phyloP scores from a whole-genome alignment of 2,797 vertebrate species.

The Ctenosaura bakeri region DNA sequence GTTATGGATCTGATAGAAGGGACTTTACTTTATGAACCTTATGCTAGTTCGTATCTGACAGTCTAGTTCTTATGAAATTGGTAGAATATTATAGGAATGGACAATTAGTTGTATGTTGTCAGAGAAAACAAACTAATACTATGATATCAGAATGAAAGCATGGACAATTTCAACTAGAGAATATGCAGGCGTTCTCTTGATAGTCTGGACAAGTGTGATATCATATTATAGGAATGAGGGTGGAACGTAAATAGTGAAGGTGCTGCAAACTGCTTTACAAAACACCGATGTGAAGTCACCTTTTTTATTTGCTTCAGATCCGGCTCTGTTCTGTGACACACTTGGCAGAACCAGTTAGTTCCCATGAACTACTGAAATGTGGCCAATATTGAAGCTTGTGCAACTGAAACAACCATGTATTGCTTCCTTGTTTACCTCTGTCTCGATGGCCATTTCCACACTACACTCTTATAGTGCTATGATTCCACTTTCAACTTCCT shows the following conservation, averaged over 20 bases:
- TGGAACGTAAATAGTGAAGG: background rate
- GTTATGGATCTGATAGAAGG: background rate
- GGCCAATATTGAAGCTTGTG: background rate
- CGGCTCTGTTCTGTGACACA: background rate
- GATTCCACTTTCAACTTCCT: too few relatives aligned
- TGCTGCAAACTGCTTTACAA: background rate
- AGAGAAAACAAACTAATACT: too few relatives aligned
- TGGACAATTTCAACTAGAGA: too few relatives aligned
- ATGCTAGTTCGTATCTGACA: background rate
- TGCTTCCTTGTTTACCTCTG: background rate
- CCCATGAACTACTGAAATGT: background rate
- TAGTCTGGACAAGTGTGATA: too few relatives aligned
- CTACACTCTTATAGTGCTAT: too few relatives aligned
- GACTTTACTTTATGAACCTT: background rate
- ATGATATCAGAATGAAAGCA: too few relatives aligned
- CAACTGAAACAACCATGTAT: background rate
- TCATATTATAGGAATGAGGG: background rate
- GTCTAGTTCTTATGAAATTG: background rate
- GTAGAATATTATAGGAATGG: too few relatives aligned
- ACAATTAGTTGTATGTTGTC: too few relatives aligned
- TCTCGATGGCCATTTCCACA: too few relatives aligned
- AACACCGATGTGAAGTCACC: background rate
- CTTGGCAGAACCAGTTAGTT: background rate
- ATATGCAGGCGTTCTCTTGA: too few relatives aligned
- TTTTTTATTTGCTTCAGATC: background rate